phyloP scores from a whole-genome alignment of 1,140 invertebrate species.

The Drosophila obscura region DNA sequence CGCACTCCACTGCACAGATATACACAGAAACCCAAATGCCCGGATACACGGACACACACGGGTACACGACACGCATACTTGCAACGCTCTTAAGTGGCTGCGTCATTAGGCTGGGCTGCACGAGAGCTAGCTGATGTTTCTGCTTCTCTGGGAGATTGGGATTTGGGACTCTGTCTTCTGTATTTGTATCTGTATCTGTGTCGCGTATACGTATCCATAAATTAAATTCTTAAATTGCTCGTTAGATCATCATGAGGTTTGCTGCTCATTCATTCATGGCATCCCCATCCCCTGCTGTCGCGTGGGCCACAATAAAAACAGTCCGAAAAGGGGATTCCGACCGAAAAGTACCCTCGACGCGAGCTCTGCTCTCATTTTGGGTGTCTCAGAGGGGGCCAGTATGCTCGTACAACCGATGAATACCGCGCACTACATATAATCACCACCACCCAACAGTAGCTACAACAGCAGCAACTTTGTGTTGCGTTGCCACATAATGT shows the following conservation, averaged over 20 bases:
- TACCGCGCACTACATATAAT: too few species aligned
- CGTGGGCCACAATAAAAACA: slow-evolving; percentile 64
- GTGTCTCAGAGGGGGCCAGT: too few species aligned
- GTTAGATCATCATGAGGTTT: slow-evolving; percentile 77
- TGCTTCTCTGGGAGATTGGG: slow-evolving; percentile 13
- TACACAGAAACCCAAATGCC: neutral
- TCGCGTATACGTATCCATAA: slow-evolving; percentile 61
- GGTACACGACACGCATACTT: neutral
- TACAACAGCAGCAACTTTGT: slow-evolving; percentile 9
- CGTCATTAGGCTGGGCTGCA: slow-evolving; percentile 63
- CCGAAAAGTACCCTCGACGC: too few species aligned
- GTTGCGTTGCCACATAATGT: slow-evolving; percentile 12
- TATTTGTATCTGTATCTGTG: slow-evolving; percentile 35
- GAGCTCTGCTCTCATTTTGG: too few species aligned
- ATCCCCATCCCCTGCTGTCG: slow-evolving; percentile 54
- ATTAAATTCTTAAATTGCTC: slow-evolving; percentile 81
- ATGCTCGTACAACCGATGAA: too few species aligned
- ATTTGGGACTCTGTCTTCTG: slow-evolving; percentile 28
- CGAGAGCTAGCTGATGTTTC: slow-evolving; percentile 23
- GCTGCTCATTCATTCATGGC: slow-evolving; percentile 55
- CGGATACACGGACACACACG: slow-evolving; percentile 13
- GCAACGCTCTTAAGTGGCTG: slow-evolving; percentile 69
- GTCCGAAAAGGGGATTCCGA: too few species aligned
- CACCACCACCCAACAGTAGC: slow-evolving; percentile 19
- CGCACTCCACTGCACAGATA: slow-evolving; percentile 36